Base-by-base conservation (phyloP, 2,113 vertebrate genomes). In the Thamnophis sirtalis region DNA sequence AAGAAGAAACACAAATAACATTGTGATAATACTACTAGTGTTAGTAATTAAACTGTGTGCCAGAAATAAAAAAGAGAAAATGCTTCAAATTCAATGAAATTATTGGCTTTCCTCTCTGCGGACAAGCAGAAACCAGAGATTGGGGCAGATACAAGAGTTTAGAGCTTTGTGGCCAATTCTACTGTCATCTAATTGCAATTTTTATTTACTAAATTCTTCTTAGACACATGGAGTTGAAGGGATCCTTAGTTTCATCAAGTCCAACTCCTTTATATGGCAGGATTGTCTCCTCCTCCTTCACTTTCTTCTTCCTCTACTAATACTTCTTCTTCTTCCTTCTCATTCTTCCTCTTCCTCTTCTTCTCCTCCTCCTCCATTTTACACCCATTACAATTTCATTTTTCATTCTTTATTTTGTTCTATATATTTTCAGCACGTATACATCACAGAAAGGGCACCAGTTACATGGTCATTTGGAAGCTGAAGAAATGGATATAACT, bases 141-240 rank as follows among this genome's bases (percentile, higher is more conserved):
- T 13, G 0, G 5, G 6, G n/a, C n/a, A 73, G 26, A 9, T 3
- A 28, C 3, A 11, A 1, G 10, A 0, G 3, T 38, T 73, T 38
- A 38, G 15, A 73, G n/a, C 2, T 17, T 73, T 73, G 68, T 38
- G n/a, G 68, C 68, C 68, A 73, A 33, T 8, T 5, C 68, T 73
- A 33, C 63, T 33, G 68, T 33, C 68, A 73, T 33, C n/a, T 73
- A 73, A 73, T 33, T 73, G n/a, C 38, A n/a, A 19, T 73, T 73
- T 73, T 73, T 73, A 4, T 73, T 13, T 17, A 7, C 6, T 73
- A n/a, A 17, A n/a, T 15, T 5, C 28, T 68, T n/a, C 63, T 68
- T n/a, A 68, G 11, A 68, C 5, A 10, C 28, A 2, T n/a, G 33
- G 28, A 1, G 13, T 17, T n/a, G 15, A n/a, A 38, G n/a, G n/a